These are phyloP conservation scores for Papilio glaucus DNA, from an alignment of 1,140 invertebrate genomes.

Conservation along the genomic window DNA sequence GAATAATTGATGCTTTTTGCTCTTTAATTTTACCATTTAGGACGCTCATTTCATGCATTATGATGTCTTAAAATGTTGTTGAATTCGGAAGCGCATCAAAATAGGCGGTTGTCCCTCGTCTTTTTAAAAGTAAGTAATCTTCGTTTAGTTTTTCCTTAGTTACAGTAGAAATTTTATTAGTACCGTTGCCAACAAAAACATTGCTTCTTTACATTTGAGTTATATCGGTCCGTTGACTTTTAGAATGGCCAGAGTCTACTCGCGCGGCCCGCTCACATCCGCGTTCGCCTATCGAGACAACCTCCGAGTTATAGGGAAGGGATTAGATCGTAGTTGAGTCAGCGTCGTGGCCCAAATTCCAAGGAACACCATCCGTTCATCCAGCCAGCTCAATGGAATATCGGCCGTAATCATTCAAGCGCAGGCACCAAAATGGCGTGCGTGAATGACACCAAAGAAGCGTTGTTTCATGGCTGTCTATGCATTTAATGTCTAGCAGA, in stretches of 20 bases:
- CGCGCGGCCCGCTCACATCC: conserved; percentile 40
- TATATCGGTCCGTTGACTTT: conserved; percentile 35
- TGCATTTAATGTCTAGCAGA: conserved; percentile 69
- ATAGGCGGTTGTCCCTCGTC: not conserved
- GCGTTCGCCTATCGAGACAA: conserved; percentile 61
- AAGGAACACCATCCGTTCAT: conserved; percentile 72
- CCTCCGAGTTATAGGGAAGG: conserved; percentile 64
- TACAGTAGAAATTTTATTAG: not conserved
- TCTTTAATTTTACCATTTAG: too few relatives aligned
- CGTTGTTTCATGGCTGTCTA: conserved; percentile 70
- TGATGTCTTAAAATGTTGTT: too few relatives aligned
- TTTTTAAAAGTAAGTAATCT: not conserved
- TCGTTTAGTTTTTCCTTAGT: not conserved
- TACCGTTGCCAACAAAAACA: not conserved
- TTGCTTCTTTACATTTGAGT: conserved; percentile 20
- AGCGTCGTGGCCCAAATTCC: conserved; percentile 79
- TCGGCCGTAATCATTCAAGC: conserved; percentile 43
- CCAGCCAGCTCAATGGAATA: conserved; percentile 52
- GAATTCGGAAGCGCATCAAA: not conserved
- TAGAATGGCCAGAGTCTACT: conserved; percentile 18
- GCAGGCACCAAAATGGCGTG: conserved; percentile 53
- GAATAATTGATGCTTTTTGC: too few relatives aligned
- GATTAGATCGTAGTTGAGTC: conserved; percentile 78
- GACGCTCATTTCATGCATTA: not conserved
- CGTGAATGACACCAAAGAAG: conserved; percentile 52